A percentile compares a stretch with the other conserved stretches of the same genome.
These are phyloP conservation scores for Tragelaphus scriptus DNA, from an alignment of 2,113 vertebrate genomes.

Conservation along the genomic window DNA sequence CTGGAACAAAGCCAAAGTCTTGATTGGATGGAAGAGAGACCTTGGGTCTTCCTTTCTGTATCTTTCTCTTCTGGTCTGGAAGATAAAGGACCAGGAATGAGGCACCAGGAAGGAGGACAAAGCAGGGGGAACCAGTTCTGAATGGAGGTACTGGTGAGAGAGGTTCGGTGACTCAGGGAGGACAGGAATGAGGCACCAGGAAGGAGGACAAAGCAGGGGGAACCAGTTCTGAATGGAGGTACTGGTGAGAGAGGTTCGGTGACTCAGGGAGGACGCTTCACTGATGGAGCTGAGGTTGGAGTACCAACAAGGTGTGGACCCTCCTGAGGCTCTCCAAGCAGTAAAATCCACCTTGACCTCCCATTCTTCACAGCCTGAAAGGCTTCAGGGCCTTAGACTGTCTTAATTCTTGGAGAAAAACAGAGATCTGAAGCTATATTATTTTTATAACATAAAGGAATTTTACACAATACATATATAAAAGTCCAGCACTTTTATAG, in stretches of 20 bases:
- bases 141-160: not conserved
- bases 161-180: too few species aligned
- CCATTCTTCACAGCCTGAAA: not conserved
- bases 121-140: not conserved
- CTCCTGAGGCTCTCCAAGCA: not conserved
- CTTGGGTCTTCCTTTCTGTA: not conserved
- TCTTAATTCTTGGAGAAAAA: not conserved
- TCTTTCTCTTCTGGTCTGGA: not conserved
- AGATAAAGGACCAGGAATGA: not conserved
- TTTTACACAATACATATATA: not conserved
- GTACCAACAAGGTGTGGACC: not conserved
- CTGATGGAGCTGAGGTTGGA: not conserved
- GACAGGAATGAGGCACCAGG: not conserved
- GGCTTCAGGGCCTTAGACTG: not conserved
- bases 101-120: not conserved
- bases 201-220: not conserved
- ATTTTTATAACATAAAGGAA: not conserved
- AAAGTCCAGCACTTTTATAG: not conserved
- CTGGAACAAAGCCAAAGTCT: slow-evolving; percentile 6
- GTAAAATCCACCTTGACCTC: not conserved
- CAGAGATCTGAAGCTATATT: not conserved
- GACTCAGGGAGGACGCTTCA: not conserved
- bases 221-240: not conserved
- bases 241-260: not conserved
- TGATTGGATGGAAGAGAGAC: not conserved